phyloP scores from a whole-genome alignment of 1,140 invertebrate genomes.

The Anthonomus grandis region DNA sequence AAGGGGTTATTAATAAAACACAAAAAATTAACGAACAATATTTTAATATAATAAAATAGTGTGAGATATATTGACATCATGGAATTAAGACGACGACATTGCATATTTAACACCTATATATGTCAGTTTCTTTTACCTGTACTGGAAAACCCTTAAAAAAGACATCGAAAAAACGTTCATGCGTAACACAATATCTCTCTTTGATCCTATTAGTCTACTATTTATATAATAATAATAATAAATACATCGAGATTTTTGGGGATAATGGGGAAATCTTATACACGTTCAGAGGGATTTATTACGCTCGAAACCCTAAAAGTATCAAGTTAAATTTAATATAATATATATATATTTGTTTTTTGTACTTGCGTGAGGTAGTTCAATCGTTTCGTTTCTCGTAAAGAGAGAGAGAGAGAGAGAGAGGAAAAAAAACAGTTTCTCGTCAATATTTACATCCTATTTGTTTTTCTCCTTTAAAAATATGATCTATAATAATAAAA shows the following conservation, averaged over 20 bases:
- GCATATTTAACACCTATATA: no score
- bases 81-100: no score
- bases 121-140: no score
- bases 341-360: constrained; percentile 18
- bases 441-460: constrained; percentile 18
- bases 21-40: constrained; percentile 40
- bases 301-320: constrained; percentile 26
- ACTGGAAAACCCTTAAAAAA: no score
- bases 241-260: constrained; percentile 16
- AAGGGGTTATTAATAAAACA: no score
- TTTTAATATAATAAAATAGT: constrained; percentile 49
- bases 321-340: constrained; percentile 21
- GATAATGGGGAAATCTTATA: constrained; percentile 21
- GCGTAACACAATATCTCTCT: constrained; percentile 3
- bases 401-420: constrained; percentile 17
- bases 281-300: constrained; percentile 14
- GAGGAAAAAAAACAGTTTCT: constrained; percentile 11
- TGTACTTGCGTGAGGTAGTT: constrained; percentile 28
- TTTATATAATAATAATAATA: constrained; percentile 8
- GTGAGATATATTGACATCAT: constrained; percentile 46
- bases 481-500: constrained; percentile 23
- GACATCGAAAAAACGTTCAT: neutral
- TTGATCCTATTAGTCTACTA: constrained; percentile 21
- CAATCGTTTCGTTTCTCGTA: neutral
- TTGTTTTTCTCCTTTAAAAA: no score